These are phyloP conservation scores for Nipponia nippon DNA, from an alignment of 2,113 vertebrate species.

Conservation along the genomic window DNA sequence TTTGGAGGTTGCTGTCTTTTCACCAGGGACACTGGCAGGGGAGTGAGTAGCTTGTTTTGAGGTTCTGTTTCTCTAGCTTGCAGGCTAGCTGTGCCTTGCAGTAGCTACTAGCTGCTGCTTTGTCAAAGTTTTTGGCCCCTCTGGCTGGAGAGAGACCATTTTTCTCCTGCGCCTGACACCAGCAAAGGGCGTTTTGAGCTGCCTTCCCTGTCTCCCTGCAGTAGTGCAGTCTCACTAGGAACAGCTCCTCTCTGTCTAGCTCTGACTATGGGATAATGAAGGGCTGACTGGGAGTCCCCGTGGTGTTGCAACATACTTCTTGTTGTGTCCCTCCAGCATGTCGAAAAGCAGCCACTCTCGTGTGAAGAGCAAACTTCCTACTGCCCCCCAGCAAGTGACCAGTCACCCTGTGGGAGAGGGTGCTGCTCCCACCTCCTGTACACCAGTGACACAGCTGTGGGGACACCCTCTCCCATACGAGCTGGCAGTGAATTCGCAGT, in stretches of 20 bases:
- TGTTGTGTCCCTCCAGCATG: not conserved
- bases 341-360: fast-evolving
- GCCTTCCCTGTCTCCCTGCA: not conserved
- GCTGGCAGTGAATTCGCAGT: not conserved
- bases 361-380: not conserved
- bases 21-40: not conserved
- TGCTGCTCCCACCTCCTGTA: not conserved
- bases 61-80: not conserved
- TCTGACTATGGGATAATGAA: not conserved
- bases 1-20: not conserved
- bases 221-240: not conserved
- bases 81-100: not conserved
- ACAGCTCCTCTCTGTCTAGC: not conserved
- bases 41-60: not conserved
- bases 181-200: not conserved
- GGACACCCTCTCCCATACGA: not conserved
- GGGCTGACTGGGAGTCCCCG: not conserved
- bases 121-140: not conserved
- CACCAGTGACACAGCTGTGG: fast-evolving
- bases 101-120: not conserved
- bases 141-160: not conserved
- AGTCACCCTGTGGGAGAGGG: not conserved
- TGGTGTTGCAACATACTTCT: not conserved
- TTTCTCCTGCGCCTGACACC: not conserved
- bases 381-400: fast-evolving